Conservation (phyloP, 2,888 invertebrate species). For the Trachelus tabidus region DNA sequence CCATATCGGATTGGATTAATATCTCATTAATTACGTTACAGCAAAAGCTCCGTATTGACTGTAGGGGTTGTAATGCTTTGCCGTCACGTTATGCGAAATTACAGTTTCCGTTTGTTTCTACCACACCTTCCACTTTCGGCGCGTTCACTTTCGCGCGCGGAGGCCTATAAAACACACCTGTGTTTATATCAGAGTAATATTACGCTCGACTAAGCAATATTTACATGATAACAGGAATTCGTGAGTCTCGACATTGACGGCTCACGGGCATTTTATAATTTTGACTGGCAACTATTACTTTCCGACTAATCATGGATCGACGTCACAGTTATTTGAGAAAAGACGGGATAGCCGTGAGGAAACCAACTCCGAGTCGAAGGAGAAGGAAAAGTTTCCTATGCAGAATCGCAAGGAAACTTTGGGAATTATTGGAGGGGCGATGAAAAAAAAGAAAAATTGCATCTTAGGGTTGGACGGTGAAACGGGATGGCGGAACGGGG, state of each 20-base stretch:
- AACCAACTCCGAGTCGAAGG: background rate
- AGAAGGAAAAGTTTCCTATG: constrained; percentile 16
- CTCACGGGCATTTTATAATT: background rate
- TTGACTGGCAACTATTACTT: background rate
- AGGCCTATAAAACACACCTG: background rate
- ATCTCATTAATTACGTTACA: constrained; percentile 13
- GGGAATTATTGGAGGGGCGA: constrained; percentile 18
- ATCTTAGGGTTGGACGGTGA: background rate
- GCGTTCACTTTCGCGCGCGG: background rate
- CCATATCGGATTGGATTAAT: constrained; percentile 2
- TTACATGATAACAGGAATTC: background rate
- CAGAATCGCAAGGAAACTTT: constrained; percentile 21
- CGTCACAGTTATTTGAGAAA: background rate
- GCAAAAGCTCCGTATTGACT: background rate
- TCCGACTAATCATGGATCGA: background rate
- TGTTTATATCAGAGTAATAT: background rate
- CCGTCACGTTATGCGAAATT: constrained; percentile 3
- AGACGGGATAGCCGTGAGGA: background rate
- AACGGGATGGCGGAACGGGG: constrained; percentile 6
- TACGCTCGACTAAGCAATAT: background rate
- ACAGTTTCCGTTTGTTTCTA: constrained; percentile 1
- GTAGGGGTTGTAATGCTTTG: background rate
- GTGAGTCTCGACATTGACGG: background rate
- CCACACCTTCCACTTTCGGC: constrained; percentile 5
- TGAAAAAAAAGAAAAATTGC: constrained; percentile 19